These are phyloP conservation scores for Metopia argyrocephala DNA, from an alignment of 2,888 invertebrate genomes.

Conservation along the genomic window DNA sequence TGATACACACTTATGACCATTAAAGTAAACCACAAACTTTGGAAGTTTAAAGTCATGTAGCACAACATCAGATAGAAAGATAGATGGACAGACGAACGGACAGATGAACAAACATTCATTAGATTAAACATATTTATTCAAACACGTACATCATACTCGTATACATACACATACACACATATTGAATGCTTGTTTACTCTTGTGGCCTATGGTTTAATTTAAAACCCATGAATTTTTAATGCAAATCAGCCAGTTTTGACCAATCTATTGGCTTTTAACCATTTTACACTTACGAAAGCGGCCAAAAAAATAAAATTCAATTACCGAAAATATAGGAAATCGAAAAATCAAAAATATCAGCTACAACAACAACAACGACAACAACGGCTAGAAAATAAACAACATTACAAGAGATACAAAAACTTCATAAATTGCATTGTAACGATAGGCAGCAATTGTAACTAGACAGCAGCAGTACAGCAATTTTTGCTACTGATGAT, in stretches of 20 bases:
- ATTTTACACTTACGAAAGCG: conserved; percentile 61
- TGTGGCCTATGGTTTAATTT: conserved; percentile 28
- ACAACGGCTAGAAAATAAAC: not conserved
- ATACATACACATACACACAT: not conserved
- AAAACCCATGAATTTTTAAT: conserved; percentile 51
- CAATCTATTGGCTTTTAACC: conserved; percentile 1
- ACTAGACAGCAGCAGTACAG: conserved; percentile 24
- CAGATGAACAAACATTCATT: conserved; percentile 1
- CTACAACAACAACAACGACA: conserved; percentile 31
- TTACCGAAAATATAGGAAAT: conserved; percentile 57
- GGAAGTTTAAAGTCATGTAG: conserved; percentile 44
- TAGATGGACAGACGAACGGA: conserved; percentile 18
- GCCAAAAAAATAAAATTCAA: conserved; percentile 60
- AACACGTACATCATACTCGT: no score
- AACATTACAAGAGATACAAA: conserved; percentile 18
- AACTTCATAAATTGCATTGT: conserved; percentile 6
- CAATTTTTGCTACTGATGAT: conserved; percentile 39
- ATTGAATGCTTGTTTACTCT: not conserved
- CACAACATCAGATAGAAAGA: conserved; percentile 42
- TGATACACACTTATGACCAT: not conserved
- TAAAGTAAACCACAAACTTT: conserved; percentile 47
- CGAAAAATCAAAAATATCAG: not conserved
- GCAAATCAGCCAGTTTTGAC: conserved; percentile 17
- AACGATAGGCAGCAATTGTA: conserved; percentile 26
- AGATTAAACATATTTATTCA: conserved; percentile 18